Percentiles rank a stretch among this genome's conserved stretches.
Conservation (phyloP, 1,140 invertebrate genomes). For the Ceratosolen fusciceps region DNA sequence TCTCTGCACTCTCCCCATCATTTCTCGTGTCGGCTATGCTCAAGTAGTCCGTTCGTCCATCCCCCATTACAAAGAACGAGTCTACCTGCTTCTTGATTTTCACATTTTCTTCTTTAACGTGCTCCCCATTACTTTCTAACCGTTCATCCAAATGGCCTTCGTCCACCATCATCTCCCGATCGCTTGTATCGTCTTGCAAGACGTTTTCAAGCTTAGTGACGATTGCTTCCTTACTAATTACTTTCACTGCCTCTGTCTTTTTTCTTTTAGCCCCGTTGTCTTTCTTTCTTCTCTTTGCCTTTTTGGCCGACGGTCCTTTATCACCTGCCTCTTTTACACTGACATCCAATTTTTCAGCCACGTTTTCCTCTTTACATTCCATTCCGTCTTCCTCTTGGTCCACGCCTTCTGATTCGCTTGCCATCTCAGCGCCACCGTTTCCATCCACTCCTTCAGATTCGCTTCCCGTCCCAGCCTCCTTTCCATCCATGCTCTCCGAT, state of each 20-base stretch:
- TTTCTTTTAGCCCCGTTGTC: conserved; percentile 10
- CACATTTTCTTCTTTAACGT: neutral
- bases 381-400: no score
- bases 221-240: conserved; percentile 55
- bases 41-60: conserved; percentile 55
- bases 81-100: conserved; percentile 55
- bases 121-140: conserved; percentile 9
- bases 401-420: no score
- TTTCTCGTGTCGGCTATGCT: conserved; percentile 52
- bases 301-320: neutral
- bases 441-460: no score
- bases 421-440: no score
- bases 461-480: no score
- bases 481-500: no score
- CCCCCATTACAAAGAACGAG: conserved; percentile 59
- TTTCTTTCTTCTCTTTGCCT: neutral
- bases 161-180: conserved; percentile 46
- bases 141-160: conserved; percentile 11
- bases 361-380: no score
- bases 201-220: conserved; percentile 61
- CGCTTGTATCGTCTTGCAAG: no score
- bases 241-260: conserved; percentile 37
- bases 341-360: no score
- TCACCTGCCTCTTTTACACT: neutral
- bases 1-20: conserved; percentile 28